phyloP scores from a whole-genome alignment of 2,113 vertebrate species.

The Lota lota region DNA sequence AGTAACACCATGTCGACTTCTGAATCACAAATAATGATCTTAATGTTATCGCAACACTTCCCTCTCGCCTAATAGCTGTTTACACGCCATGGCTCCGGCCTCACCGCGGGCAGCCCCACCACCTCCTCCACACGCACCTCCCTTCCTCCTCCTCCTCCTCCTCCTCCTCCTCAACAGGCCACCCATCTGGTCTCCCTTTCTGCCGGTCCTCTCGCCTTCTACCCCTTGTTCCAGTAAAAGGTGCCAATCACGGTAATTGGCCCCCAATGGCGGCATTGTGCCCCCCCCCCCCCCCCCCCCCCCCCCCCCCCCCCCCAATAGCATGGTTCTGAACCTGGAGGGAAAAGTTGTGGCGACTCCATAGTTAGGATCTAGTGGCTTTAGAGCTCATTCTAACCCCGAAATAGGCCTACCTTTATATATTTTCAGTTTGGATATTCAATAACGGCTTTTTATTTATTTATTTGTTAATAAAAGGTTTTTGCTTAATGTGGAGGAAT shows the following conservation, averaged over 20 bases:
- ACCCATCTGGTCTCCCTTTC: conserved; percentile 72
- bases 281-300: conserved; percentile 37
- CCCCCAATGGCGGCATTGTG: conserved; percentile 71
- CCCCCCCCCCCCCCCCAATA: too few relatives aligned
- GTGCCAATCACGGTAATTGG: conserved; percentile 79
- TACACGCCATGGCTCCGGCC: not conserved
- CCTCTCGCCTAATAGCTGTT: not conserved
- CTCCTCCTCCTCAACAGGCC: conserved; percentile 49
- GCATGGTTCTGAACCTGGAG: conserved; percentile 1
- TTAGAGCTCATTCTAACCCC: not conserved
- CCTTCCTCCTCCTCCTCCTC: conserved; percentile 6
- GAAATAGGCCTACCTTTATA: too few relatives aligned
- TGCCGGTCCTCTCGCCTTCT: conserved; percentile 52
- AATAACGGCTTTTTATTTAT: too few relatives aligned
- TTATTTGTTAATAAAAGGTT: too few relatives aligned
- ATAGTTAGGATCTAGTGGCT: not conserved
- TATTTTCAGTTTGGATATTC: too few relatives aligned
- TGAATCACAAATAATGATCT: not conserved
- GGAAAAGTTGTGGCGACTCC: not conserved
- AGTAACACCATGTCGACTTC: not conserved
- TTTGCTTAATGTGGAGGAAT: too few relatives aligned
- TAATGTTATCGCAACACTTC: not conserved
- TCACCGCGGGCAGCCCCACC: conserved; percentile 3
- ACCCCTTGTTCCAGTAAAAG: conserved; percentile 65
- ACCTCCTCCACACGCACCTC: conserved; percentile 2